These are phyloP conservation scores for Pyrgilauda ruficollis DNA, from an alignment of 2,113 vertebrate species.

Conservation along the genomic window DNA sequence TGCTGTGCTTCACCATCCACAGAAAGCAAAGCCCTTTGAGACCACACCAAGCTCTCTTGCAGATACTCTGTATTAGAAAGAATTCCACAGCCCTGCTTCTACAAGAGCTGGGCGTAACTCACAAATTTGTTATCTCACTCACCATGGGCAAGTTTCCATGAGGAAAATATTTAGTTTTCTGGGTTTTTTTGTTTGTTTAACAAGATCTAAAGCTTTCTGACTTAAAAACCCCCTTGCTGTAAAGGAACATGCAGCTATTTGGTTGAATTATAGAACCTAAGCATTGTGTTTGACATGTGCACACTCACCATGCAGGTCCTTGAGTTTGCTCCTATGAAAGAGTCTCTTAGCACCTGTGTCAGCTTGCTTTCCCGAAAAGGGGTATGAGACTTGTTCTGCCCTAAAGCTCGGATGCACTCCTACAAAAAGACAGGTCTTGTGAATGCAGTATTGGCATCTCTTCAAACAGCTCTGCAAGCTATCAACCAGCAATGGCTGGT, in stretches of 20 bases:
- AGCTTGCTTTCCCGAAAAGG: slow-evolving; percentile 97
- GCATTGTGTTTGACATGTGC: neutral
- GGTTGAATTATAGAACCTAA: neutral
- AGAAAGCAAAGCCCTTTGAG: neutral
- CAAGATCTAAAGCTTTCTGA: neutral
- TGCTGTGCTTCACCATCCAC: neutral
- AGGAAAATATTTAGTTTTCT: neutral
- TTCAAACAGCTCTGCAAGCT: neutral
- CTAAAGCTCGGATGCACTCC: slow-evolving; percentile 97
- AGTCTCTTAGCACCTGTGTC: slow-evolving; percentile 95
- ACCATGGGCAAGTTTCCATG: neutral
- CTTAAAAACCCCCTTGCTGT: neutral
- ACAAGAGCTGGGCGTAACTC: neutral
- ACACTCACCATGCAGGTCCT: slow-evolving; percentile 92
- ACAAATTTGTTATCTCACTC: neutral
- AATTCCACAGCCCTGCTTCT: neutral
- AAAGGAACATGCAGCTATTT: neutral
- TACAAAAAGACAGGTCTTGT: slow-evolving; percentile 39
- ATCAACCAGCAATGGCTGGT: neutral
- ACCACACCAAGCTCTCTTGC: neutral
- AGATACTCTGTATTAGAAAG: neutral
- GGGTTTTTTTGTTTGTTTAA: neutral
- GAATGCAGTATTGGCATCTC: neutral
- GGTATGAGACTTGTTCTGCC: slow-evolving; percentile 92
- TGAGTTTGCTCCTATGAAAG: slow-evolving; percentile 94